phyloP scores from a whole-genome alignment of 2,888 invertebrate genomes.

The Agrotis ipsilon region DNA sequence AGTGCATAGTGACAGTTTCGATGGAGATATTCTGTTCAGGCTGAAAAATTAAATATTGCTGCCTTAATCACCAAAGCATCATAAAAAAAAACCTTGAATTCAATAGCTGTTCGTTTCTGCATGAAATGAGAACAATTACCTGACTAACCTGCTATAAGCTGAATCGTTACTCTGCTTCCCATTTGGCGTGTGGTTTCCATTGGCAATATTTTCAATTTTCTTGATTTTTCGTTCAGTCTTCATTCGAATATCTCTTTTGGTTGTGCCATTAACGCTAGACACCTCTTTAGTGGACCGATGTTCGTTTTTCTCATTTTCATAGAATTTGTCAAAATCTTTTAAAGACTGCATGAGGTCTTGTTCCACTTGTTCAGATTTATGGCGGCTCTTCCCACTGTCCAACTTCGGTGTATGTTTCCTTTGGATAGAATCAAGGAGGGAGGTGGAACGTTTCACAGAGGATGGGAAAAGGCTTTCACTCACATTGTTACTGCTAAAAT shows the following conservation, averaged over 20 bases:
- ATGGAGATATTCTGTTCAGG: constrained; percentile 87
- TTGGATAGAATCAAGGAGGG: constrained; percentile 90
- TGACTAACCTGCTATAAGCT: constrained; percentile 96
- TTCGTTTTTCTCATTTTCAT: constrained; percentile 84
- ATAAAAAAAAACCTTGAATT: not conserved
- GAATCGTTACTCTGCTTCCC: constrained; percentile 92
- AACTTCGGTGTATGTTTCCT: constrained; percentile 80
- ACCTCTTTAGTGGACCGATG: constrained; percentile 77
- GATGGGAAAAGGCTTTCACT: constrained; percentile 87
- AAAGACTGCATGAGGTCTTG: constrained; percentile 89
- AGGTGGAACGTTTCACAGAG: constrained; percentile 90
- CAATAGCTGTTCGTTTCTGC: constrained; percentile 1
- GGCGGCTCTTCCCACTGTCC: constrained; percentile 82
- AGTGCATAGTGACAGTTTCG: constrained; percentile 85
- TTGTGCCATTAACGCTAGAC: constrained; percentile 75
- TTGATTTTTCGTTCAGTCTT: constrained; percentile 82
- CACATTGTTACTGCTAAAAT: constrained; percentile 91
- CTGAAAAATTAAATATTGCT: constrained; percentile 68
- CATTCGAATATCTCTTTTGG: constrained; percentile 77
- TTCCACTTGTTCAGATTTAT: constrained; percentile 87
- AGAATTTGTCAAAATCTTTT: constrained; percentile 88
- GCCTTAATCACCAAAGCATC: not conserved
- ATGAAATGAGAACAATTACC: constrained; percentile 75
- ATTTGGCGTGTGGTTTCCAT: constrained; percentile 84
- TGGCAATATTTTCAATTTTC: constrained; percentile 77